phyloP scores from a whole-genome alignment of 1,140 invertebrate genomes.

The Orius insidiosus region DNA sequence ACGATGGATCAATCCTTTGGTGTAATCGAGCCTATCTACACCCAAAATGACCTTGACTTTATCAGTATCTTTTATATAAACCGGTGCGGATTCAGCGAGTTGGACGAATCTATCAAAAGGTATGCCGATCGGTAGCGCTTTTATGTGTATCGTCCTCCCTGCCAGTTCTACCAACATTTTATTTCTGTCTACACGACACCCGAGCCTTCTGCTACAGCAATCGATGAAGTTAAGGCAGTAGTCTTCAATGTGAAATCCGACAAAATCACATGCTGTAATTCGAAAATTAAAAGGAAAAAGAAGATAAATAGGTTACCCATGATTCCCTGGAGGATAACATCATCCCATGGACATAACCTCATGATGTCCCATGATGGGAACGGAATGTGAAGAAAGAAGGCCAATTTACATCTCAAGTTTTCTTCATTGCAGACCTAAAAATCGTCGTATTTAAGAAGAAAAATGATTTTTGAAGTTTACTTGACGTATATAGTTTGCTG shows the following conservation, averaged over 20 bases:
- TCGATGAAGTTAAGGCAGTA: conserved; percentile 85
- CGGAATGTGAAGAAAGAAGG: conserved; percentile 83
- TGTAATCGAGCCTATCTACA: conserved; percentile 79
- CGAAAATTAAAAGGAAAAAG: not conserved
- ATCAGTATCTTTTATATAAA: conserved; percentile 33
- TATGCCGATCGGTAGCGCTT: conserved; percentile 71
- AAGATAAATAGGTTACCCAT: conserved; percentile 33
- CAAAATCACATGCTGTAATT: conserved; percentile 63
- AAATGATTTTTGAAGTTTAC: too few relatives aligned
- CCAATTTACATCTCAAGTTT: conserved; percentile 58
- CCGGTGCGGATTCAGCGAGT: conserved; percentile 58
- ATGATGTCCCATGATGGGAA: conserved; percentile 88
- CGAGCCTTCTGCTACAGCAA: conserved; percentile 73
- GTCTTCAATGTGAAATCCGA: conserved; percentile 81
- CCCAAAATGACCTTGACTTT: conserved; percentile 67
- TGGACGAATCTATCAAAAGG: conserved; percentile 74
- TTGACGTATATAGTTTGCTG: conserved; percentile 67
- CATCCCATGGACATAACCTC: conserved; percentile 73
- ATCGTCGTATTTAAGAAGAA: too few relatives aligned
- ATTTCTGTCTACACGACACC: conserved; percentile 73
- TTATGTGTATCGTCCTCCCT: conserved; percentile 60
- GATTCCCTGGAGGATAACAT: conserved; percentile 78
- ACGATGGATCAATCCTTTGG: conserved; percentile 69
- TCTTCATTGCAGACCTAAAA: conserved; percentile 66
- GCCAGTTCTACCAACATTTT: conserved; percentile 74